Percentiles rank a stretch among this genome's conserved stretches.
phyloP scores from a whole-genome alignment of 2,888 invertebrate genomes.

The Cacoxenus indagator region DNA sequence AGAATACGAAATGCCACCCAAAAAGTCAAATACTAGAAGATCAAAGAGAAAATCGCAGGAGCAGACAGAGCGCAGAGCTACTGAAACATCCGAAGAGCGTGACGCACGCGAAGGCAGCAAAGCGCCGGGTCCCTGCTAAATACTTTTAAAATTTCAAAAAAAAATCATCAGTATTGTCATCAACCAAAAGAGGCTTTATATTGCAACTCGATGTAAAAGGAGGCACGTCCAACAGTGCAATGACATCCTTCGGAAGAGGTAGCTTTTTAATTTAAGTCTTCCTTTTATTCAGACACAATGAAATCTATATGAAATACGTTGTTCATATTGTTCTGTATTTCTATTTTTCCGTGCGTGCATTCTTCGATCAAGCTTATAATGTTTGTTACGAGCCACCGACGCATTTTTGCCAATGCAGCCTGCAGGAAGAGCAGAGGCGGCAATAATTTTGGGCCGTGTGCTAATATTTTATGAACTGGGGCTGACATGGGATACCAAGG shows the following conservation, averaged over 20 bases:
- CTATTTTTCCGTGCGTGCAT: background rate
- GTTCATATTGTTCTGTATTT: background rate
- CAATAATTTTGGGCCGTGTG: background rate
- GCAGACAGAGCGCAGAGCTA: no score
- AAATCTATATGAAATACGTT: background rate
- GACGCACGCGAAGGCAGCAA: no score
- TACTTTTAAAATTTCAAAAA: no score
- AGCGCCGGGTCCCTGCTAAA: no score
- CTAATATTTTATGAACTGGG: background rate
- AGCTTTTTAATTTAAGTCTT: background rate
- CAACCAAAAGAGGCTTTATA: background rate
- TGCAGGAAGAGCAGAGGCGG: background rate
- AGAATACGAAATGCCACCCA: no score
- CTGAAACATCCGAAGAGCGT: no score
- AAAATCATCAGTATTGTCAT: no score
- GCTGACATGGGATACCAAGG: background rate
- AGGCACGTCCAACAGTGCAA: background rate
- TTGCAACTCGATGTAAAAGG: background rate
- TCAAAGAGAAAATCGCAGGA: no score
- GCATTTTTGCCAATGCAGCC: background rate
- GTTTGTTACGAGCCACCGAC: background rate
- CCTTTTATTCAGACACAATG: background rate
- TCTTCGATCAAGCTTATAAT: background rate
- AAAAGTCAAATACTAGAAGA: no score
- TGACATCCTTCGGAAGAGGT: background rate